A percentile compares a stretch with the other conserved stretches of the same genome.
These are phyloP conservation scores for Rhingia campestris DNA, from an alignment of 2,888 invertebrate genomes.

Conservation along the genomic window DNA sequence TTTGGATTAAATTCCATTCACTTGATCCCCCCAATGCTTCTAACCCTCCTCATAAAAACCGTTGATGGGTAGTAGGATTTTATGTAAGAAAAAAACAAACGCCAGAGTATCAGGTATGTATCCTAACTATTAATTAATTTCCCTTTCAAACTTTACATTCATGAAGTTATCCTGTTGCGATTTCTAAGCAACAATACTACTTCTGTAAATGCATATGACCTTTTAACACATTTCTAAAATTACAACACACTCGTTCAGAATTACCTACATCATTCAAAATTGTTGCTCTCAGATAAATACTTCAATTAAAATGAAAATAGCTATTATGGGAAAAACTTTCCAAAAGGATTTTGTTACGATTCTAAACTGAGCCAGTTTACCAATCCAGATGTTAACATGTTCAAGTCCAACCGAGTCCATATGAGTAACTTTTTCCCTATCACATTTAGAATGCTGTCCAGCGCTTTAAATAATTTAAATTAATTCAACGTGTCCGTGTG, in stretches of 20 bases:
- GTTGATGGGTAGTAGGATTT: too few relatives aligned
- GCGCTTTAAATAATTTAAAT: slow-evolving; percentile 25
- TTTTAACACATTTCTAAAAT: background rate
- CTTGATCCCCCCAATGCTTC: too few relatives aligned
- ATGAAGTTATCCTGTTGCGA: too few relatives aligned
- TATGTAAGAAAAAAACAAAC: too few relatives aligned
- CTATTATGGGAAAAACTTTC: slow-evolving; percentile 14
- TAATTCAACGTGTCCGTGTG: slow-evolving; percentile 33
- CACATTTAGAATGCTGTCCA: background rate
- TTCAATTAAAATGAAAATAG: slow-evolving; percentile 20
- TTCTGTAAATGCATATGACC: background rate
- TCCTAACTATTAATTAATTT: too few relatives aligned
- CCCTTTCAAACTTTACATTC: too few relatives aligned
- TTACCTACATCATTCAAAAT: slow-evolving; percentile 10
- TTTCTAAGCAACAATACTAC: too few relatives aligned
- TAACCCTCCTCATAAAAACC: too few relatives aligned
- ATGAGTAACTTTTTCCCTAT: background rate
- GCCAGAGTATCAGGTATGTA: too few relatives aligned
- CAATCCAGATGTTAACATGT: slow-evolving; percentile 3
- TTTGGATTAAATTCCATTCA: too few relatives aligned
- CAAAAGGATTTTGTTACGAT: background rate
- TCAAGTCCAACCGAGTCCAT: background rate
- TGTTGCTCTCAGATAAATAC: background rate
- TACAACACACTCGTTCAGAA: slow-evolving; percentile 2
- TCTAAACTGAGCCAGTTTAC: background rate